phyloP scores from a whole-genome alignment of 2,888 invertebrate genomes.

The Pyrgus malvae region DNA sequence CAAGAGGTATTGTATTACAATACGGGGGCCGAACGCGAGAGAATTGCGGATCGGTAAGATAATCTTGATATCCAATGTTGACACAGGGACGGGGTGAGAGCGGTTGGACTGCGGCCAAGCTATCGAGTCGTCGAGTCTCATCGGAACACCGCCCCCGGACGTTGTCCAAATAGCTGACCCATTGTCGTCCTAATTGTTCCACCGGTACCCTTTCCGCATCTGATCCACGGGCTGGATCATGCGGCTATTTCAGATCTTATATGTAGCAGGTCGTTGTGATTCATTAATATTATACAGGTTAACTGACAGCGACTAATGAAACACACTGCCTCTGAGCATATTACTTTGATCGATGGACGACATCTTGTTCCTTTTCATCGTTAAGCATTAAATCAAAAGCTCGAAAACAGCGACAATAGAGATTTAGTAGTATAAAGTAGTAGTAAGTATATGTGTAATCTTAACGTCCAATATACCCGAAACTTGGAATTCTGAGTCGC shows the following conservation, averaged over 20 bases:
- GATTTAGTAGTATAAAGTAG: background rate
- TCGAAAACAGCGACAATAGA: too few species aligned
- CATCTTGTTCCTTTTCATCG: background rate
- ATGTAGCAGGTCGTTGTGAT: background rate
- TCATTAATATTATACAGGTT: background rate
- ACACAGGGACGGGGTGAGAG: constrained; percentile 9
- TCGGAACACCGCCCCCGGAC: constrained; percentile 35
- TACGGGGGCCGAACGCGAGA: background rate
- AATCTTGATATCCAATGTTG: constrained; percentile 3
- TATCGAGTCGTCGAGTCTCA: constrained; percentile 33
- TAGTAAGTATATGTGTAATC: background rate
- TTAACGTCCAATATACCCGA: too few species aligned
- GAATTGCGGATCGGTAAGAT: background rate
- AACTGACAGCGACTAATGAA: constrained; percentile 14
- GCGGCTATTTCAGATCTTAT: constrained; percentile 22
- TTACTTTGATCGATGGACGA: constrained; percentile 16
- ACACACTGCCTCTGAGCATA: constrained; percentile 5
- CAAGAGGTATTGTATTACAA: constrained; percentile 2
- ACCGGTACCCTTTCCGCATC: constrained; percentile 51
- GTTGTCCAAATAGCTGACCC: constrained; percentile 51
- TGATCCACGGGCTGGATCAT: constrained; percentile 54
- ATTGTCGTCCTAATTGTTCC: constrained; percentile 53
- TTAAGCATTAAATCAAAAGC: too few species aligned
- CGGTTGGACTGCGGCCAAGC: constrained; percentile 30
- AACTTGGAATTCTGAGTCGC: too few species aligned